These are phyloP conservation scores for Urechis unicinctus DNA, from an alignment of 2,888 invertebrate genomes.

Conservation along the genomic window DNA sequence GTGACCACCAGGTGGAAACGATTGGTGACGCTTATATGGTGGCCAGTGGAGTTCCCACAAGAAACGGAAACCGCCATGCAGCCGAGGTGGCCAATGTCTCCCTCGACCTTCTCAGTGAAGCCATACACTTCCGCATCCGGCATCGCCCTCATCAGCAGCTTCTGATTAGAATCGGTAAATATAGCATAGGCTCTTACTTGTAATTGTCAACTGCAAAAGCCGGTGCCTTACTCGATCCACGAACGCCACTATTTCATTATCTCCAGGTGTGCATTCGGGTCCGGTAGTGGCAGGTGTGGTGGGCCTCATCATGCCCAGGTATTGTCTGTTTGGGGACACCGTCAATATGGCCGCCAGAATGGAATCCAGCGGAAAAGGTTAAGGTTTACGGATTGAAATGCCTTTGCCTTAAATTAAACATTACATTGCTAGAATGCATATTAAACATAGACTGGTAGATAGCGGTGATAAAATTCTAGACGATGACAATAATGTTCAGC, in stretches of 20 bases:
- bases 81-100: constrained; percentile 46
- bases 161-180: constrained; percentile 34
- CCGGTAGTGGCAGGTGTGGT: constrained; percentile 36
- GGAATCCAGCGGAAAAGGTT: constrained; percentile 30
- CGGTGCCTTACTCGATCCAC: not conserved
- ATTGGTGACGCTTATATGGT: constrained; percentile 48
- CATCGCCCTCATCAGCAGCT: constrained; percentile 37
- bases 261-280: constrained; percentile 30
- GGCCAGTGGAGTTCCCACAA: constrained; percentile 39
- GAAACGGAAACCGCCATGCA: constrained; percentile 38
- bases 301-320: constrained; percentile 30
- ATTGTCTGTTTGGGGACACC: constrained; percentile 34
- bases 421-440: no score
- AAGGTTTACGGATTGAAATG: not conserved
- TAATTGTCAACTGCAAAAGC: not conserved
- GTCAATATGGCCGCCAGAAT: constrained; percentile 21
- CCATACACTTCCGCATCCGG: constrained; percentile 50
- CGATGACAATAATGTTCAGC: no score
- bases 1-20: constrained; percentile 45
- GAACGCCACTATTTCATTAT: not conserved
- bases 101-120: constrained; percentile 37
- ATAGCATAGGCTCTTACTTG: not conserved
- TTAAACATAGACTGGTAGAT: no score
- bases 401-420: not conserved
- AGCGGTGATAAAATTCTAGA: no score